Evolutionary conservation across 2,888 invertebrate genomes (phyloP).

Genomic region (Entomobrya multifasciata): DNA sequence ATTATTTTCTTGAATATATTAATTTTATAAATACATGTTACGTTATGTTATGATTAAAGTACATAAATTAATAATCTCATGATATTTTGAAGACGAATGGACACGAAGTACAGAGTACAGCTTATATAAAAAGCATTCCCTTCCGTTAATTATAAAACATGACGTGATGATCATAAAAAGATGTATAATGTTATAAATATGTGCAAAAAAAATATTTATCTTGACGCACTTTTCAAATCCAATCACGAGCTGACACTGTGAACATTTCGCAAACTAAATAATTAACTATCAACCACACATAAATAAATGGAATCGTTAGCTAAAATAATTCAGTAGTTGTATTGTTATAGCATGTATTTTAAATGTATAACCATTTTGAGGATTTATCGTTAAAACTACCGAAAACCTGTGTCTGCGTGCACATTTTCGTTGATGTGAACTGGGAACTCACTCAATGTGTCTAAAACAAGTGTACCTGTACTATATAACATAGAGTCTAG

Average conservation of each 20-base stretch:
- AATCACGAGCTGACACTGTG: conserved; percentile 4
- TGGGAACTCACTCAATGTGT: conserved; percentile 36
- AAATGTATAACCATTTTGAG: background rate
- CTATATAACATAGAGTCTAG: background rate
- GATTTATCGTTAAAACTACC: background rate
- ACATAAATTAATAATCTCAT: background rate
- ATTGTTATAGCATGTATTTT: background rate
- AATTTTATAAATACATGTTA: background rate
- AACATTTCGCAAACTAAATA: background rate
- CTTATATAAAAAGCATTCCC: conserved; percentile 14
- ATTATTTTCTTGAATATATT: background rate
- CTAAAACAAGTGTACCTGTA: conserved; percentile 40
- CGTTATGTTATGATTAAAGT: background rate
- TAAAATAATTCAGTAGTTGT: too few species aligned
- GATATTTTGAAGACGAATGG: background rate
- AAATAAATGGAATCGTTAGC: too few species aligned
- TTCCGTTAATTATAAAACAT: conserved; percentile 3
- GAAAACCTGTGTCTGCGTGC: background rate
- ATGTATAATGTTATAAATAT: background rate
- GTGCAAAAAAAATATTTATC: background rate
- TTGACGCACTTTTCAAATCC: background rate
- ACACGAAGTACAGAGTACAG: too few species aligned
- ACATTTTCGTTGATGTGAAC: background rate
- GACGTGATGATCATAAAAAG: background rate
- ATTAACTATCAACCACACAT: too few species aligned